These are phyloP conservation scores for Drosophila jambulina DNA, from an alignment of 1,140 invertebrate genomes.

Conservation along the genomic window DNA sequence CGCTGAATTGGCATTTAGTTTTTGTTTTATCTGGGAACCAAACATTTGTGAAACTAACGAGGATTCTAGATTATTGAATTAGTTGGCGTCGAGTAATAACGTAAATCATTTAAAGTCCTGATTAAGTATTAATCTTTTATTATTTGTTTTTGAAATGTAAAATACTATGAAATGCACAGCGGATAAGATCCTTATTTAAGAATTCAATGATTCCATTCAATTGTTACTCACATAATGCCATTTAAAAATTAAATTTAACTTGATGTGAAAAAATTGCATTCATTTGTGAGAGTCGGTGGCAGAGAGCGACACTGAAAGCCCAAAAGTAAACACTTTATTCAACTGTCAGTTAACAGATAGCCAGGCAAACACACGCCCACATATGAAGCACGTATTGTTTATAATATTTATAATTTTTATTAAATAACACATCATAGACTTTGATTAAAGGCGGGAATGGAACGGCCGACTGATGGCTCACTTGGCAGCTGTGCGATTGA, in stretches of 20 bases:
- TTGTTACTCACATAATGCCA: constrained; percentile 16
- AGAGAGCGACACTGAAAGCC: constrained; percentile 40
- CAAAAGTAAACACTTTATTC: constrained; percentile 71
- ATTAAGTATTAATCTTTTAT: background rate
- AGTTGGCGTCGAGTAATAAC: too few relatives aligned
- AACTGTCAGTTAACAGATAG: constrained; percentile 52
- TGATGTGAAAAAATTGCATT: constrained; percentile 41
- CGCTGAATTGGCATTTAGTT: constrained; percentile 5
- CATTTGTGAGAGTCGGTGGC: constrained; percentile 49
- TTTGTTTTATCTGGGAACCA: background rate
- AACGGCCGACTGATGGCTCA: constrained; percentile 61
- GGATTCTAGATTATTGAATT: background rate
- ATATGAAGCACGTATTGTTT: constrained; percentile 65
- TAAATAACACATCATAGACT: constrained; percentile 67
- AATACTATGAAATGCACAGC: background rate
- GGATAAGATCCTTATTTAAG: constrained; percentile 1
- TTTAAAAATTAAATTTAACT: constrained; percentile 46
- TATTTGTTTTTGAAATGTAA: background rate
- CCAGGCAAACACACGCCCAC: constrained; percentile 21
- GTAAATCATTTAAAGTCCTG: constrained; percentile 1
- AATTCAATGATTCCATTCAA: constrained; percentile 2
- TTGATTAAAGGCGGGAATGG: constrained; percentile 50
- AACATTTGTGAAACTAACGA: background rate
- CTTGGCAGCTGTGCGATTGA: constrained; percentile 51
- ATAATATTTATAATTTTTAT: constrained; percentile 82